Percentiles rank a stretch among this genome's conserved stretches.
These are phyloP conservation scores for Seira musarum DNA, from an alignment of 2,888 invertebrate species.

Conservation along the genomic window DNA sequence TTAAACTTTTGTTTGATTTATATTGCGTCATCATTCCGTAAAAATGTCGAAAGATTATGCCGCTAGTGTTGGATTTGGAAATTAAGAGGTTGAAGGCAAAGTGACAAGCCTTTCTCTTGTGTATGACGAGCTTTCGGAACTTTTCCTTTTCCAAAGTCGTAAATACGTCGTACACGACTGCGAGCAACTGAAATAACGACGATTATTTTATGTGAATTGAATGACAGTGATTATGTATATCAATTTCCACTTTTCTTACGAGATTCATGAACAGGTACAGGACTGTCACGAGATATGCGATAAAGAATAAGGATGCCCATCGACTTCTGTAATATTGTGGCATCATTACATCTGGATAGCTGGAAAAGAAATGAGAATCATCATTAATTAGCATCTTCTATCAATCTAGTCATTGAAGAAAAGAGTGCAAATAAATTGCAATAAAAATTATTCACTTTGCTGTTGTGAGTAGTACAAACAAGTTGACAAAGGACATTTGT, in stretches of 20 bases:
- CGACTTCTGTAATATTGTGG: slow-evolving; percentile 85
- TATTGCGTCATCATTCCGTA: slow-evolving; percentile 86
- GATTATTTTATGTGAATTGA: too few relatives aligned
- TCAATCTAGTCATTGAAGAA: not conserved
- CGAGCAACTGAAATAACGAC: slow-evolving; percentile 91
- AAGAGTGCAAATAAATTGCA: not conserved
- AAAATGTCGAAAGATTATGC: slow-evolving; percentile 81
- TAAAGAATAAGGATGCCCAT: slow-evolving; percentile 90
- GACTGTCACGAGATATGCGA: slow-evolving; percentile 87
- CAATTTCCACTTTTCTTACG: slow-evolving; percentile 79
- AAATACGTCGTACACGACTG: slow-evolving; percentile 92
- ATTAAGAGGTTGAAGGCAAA: slow-evolving; percentile 87
- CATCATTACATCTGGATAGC: slow-evolving; percentile 96
- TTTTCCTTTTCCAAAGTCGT: slow-evolving; percentile 89
- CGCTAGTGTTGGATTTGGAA: slow-evolving; percentile 81
- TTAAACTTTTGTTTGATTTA: slow-evolving; percentile 80
- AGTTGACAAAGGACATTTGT: slow-evolving; percentile 87
- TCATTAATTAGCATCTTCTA: slow-evolving; percentile 23
- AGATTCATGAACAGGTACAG: slow-evolving; percentile 92
- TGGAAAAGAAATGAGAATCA: too few relatives aligned
- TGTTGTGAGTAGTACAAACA: slow-evolving; percentile 91
- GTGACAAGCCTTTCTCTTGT: slow-evolving; percentile 86
- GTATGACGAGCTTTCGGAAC: slow-evolving; percentile 85
- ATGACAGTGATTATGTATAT: too few relatives aligned
- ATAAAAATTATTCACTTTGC: slow-evolving; percentile 82